Evolutionary conservation across 2,888 invertebrate genomes (phyloP).

Genomic region (Chironomus tentans): DNA sequence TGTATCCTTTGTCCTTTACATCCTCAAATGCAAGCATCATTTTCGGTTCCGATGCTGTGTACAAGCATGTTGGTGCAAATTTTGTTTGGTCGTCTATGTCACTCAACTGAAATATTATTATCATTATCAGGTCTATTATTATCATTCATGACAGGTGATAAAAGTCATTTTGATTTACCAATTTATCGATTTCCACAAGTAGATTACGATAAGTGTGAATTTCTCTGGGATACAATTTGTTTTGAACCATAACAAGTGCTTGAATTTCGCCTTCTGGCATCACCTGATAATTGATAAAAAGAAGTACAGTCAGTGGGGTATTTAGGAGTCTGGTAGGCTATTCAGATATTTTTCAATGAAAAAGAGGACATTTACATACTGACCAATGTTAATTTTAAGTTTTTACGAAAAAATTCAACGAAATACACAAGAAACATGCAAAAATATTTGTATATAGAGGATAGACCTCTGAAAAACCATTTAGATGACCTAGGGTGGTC

Average conservation of each 20-base stretch:
- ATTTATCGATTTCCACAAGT: conserved; percentile 4
- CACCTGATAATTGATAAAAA: conserved; percentile 31
- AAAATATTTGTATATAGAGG: too few relatives aligned
- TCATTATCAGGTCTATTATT: conserved; percentile 38
- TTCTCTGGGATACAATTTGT: conserved; percentile 38
- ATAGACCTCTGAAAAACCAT: too few relatives aligned
- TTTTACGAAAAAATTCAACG: too few relatives aligned
- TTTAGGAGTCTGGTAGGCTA: too few relatives aligned
- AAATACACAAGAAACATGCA: too few relatives aligned
- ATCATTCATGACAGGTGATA: conserved; percentile 36
- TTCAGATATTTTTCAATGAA: too few relatives aligned
- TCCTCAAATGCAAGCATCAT: conserved; percentile 47
- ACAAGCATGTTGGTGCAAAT: conserved; percentile 39
- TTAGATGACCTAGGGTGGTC: too few relatives aligned
- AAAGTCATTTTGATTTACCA: not conserved
- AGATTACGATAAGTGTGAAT: conserved; percentile 10
- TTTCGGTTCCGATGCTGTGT: conserved; percentile 39
- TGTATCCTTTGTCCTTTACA: conserved; percentile 45
- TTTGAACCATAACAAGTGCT: conserved; percentile 32
- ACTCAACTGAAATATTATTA: conserved; percentile 31
- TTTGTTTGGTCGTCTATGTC: conserved; percentile 37
- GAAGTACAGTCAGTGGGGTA: conserved; percentile 31
- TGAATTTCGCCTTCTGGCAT: conserved; percentile 37
- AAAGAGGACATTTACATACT: too few relatives aligned
- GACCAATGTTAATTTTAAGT: too few relatives aligned